Conservation (phyloP, 2,113 vertebrate genomes). For the Synodontis membranacea region DNA sequence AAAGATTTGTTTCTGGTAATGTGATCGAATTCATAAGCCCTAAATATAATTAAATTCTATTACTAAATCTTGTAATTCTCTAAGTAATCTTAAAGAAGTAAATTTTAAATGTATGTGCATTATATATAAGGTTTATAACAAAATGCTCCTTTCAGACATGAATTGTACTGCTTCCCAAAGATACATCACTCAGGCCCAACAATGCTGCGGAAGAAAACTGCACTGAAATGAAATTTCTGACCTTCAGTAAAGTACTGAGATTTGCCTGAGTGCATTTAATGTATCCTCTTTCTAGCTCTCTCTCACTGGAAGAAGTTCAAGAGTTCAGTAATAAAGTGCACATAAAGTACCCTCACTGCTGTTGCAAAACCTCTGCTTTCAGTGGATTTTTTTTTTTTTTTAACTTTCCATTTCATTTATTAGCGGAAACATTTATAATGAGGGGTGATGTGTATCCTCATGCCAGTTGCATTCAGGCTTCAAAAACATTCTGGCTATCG, state of each 20-base stretch:
- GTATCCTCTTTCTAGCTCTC: conserved; percentile 12
- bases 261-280: conserved; percentile 39
- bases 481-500: neutral
- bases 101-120: neutral
- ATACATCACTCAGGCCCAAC: conserved; percentile 22
- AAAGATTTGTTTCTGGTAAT: neutral
- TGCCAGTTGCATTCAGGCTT: neutral
- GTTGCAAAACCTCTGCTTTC: neutral
- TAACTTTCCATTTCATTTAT: neutral
- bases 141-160: neutral
- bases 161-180: neutral
- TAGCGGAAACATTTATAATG: neutral
- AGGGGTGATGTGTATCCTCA: neutral
- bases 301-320: conserved; percentile 1
- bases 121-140: neutral
- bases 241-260: conserved; percentile 42
- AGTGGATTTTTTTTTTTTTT: neutral
- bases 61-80: neutral
- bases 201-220: neutral
- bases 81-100: neutral
- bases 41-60: neutral
- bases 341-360: neutral
- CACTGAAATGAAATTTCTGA: conserved; percentile 26
- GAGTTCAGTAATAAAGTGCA: neutral
- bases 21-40: neutral